A percentile compares a stretch with the other conserved stretches of the same genome.
phyloP scores from a whole-genome alignment of 2,888 invertebrate genomes.

The Polyommatus iphigenia region DNA sequence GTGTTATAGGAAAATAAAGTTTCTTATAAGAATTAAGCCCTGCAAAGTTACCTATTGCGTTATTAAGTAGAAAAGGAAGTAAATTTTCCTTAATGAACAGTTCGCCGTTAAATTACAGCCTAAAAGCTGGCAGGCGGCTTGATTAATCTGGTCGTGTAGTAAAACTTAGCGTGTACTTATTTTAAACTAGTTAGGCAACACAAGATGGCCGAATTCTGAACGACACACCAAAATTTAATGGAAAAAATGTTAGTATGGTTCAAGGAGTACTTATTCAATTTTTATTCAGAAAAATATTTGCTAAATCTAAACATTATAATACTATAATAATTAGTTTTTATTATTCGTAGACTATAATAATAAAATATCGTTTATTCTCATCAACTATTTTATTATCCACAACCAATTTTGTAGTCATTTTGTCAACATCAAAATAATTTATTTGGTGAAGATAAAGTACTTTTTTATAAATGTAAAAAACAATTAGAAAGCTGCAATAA shows the following conservation, averaged over 20 bases:
- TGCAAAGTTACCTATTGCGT: slow-evolving; percentile 6
- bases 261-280: not conserved
- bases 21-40: not conserved
- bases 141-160: slow-evolving; percentile 18
- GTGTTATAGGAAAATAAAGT: not conserved
- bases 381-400: no score
- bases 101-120: slow-evolving; percentile 21
- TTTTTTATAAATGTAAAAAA: no score
- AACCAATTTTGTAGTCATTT: no score
- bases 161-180: slow-evolving; percentile 17
- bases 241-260: not conserved
- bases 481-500: no score
- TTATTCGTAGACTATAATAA: no score
- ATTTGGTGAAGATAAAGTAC: no score
- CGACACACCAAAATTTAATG: not conserved
- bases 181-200: slow-evolving; percentile 3
- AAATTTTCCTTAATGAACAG: slow-evolving; percentile 22
- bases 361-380: no score
- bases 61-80: slow-evolving; percentile 9
- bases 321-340: no score
- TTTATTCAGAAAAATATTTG: no score
- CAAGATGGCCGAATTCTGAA: not conserved
- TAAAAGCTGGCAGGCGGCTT: slow-evolving; percentile 2
- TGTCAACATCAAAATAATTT: no score
- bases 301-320: no score